Conservation (phyloP, 2,888 invertebrate species). For the Lacanobia wlatinum region DNA sequence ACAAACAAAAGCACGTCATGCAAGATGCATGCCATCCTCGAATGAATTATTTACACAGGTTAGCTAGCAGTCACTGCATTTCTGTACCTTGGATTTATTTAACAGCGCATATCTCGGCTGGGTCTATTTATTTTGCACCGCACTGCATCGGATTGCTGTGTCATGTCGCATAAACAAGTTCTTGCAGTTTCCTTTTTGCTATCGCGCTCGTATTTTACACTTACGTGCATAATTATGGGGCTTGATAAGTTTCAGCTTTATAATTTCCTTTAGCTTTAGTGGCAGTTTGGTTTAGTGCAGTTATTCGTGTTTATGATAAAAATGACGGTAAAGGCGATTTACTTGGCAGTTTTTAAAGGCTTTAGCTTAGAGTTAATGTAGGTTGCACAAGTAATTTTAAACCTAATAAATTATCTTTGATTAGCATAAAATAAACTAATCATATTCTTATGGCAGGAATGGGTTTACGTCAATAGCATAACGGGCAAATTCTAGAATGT, state of each 20-base stretch:
- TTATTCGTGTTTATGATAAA: constrained; percentile 29
- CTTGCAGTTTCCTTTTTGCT: constrained; percentile 57
- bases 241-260: constrained; percentile 48
- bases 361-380: not conserved
- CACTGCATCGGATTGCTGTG: constrained; percentile 58
- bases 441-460: not conserved
- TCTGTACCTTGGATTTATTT: constrained; percentile 69
- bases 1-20: constrained; percentile 73
- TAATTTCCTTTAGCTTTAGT: constrained; percentile 43
- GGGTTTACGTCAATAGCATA: not conserved
- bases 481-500: no score
- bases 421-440: not conserved
- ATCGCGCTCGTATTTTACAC: constrained; percentile 53
- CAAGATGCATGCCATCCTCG: constrained; percentile 71
- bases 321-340: constrained; percentile 7
- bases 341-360: not conserved
- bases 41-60: constrained; percentile 73
- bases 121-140: constrained; percentile 67
- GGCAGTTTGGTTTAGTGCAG: constrained; percentile 24
- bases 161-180: constrained; percentile 59
- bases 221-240: constrained; percentile 50
- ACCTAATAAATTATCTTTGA: not conserved
- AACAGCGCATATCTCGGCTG: constrained; percentile 51
- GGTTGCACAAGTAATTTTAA: not conserved
- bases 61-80: constrained; percentile 68